Conservation (phyloP, 2,797 vertebrate species). For the Liparis tanakae region DNA sequence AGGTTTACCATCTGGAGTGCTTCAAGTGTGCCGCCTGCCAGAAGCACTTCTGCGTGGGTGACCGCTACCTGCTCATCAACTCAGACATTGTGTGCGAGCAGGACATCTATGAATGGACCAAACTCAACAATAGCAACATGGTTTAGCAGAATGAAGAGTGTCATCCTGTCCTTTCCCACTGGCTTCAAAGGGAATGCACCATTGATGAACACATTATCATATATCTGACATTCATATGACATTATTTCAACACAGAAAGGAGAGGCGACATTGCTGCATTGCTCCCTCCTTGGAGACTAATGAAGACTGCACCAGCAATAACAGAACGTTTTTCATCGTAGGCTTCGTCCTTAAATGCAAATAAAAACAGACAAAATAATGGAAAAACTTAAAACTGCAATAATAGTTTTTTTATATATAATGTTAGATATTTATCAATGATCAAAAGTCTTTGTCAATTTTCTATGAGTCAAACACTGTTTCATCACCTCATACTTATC, state of each 20-base stretch:
- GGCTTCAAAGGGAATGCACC: slow-evolving; percentile 29
- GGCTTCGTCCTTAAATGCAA: slow-evolving; percentile 53
- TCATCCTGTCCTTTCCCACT: slow-evolving; percentile 1
- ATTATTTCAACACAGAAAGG: slow-evolving; percentile 11
- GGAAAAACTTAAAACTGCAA: slow-evolving; percentile 60
- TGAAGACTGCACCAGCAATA: slow-evolving; percentile 62
- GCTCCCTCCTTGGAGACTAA: slow-evolving; percentile 42
- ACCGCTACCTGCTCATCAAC: slow-evolving; percentile 99
- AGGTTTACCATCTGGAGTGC: slow-evolving; percentile 98
- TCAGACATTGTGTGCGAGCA: slow-evolving; percentile 99
- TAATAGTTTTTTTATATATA: slow-evolving; percentile 48
- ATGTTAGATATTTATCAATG: slow-evolving; percentile 33
- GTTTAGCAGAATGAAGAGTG: slow-evolving; percentile 56
- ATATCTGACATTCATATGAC: slow-evolving; percentile 30
- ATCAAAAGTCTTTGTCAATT: slow-evolving; percentile 37
- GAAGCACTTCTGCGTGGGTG: slow-evolving; percentile 99
- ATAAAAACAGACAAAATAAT: slow-evolving; percentile 43
- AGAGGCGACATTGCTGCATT: slow-evolving; percentile 14
- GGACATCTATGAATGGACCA: slow-evolving; percentile 99
- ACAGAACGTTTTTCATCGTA: slow-evolving; percentile 29
- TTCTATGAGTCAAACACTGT: slow-evolving; percentile 46
- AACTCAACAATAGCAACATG: slow-evolving; percentile 88
- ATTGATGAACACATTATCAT: slow-evolving; percentile 22
- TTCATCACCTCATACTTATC: slow-evolving; percentile 25
- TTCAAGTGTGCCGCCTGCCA: slow-evolving; percentile 99